Evolutionary conservation across 64 coral and sea anemone genomes (phyloP), one percentile per base, ranked within the genome.

Genomic region (Trachythela sp.): DNA sequence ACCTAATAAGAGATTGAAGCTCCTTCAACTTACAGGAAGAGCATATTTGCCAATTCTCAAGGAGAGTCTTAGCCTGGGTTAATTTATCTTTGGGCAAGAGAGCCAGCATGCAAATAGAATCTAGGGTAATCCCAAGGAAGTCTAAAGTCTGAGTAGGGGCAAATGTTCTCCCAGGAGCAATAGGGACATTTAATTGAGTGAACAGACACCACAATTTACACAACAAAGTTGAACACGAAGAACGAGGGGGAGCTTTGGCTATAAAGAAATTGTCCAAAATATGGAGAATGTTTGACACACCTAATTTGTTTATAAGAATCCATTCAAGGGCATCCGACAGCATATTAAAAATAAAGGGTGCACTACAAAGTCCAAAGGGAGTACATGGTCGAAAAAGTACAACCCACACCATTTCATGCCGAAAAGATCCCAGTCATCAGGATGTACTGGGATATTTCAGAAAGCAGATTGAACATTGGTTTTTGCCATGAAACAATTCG

Each of bases 221-320:
- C 27, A 87, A 24, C 15, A 31, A 49, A 32, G 85, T 87, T 11
- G 36, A 34, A 8, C 85, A 87, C 26, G n/a, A n/a, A n/a, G n/a
- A n/a, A n/a, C n/a, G n/a, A n/a, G n/a, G n/a, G n/a, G n/a, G n/a
- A n/a, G n/a, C n/a, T n/a, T n/a, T n/a, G n/a, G n/a, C n/a, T n/a
- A n/a, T n/a, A n/a, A n/a, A n/a, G n/a, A 89, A 89, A 51, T 89
- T 32, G 40, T 89, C 64, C 2, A 89, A 70, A 20, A 77, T 89
- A 59, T 89, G 87, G 24, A 89, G 17, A 38, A 77, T 56, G 13
- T 70, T 37, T 45, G 36, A 2, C 2, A 89, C 40, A 38, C 70
- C 40, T 37, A 70, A 39, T 89, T 15, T 35, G 39, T 22, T 17
- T 59, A 40, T 4, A 11, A 45, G 42, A 45, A 45, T 45, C 42